Conservation (phyloP, 2,113 vertebrate genomes). For the Zosterops japonicus region DNA sequence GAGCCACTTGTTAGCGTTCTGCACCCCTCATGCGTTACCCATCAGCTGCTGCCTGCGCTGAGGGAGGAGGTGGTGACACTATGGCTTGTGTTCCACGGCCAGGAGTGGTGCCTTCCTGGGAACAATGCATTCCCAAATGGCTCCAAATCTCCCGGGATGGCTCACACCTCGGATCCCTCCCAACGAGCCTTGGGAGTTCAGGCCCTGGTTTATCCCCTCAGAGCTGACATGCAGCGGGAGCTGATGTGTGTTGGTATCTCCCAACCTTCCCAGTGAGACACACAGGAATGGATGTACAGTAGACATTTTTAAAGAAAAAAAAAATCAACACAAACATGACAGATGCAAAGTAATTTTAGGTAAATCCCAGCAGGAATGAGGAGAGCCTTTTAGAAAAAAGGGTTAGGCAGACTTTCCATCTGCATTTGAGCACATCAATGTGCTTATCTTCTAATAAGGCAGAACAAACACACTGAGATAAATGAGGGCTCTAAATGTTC, state of each 20-base stretch:
- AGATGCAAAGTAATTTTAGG: not conserved
- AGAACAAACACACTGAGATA: not conserved
- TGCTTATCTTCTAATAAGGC: not conserved
- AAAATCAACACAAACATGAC: not conserved
- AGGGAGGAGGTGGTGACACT: fast-evolving
- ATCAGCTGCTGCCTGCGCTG: fast-evolving
- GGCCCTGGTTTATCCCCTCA: fast-evolving
- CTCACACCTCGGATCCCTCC: fast-evolving
- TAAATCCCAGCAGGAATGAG: not conserved
- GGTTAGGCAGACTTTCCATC: not conserved
- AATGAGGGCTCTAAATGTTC: not conserved
- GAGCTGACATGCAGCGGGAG: fast-evolving
- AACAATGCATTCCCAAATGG: fast-evolving
- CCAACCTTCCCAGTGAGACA: fast-evolving
- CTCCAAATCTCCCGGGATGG: not conserved
- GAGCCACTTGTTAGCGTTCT: fast-evolving
- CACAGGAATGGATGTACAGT: fast-evolving
- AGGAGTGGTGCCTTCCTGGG: fast-evolving
- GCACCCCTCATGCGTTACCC: fast-evolving
- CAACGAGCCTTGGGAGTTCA: fast-evolving
- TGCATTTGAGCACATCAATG: fast-evolving
- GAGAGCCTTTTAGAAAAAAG: not conserved
- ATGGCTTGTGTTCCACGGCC: fast-evolving
- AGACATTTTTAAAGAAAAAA: not conserved
- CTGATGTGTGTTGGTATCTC: fast-evolving